Conservation (phyloP, 1,140 invertebrate genomes). For the Chironomus tepperi region DNA sequence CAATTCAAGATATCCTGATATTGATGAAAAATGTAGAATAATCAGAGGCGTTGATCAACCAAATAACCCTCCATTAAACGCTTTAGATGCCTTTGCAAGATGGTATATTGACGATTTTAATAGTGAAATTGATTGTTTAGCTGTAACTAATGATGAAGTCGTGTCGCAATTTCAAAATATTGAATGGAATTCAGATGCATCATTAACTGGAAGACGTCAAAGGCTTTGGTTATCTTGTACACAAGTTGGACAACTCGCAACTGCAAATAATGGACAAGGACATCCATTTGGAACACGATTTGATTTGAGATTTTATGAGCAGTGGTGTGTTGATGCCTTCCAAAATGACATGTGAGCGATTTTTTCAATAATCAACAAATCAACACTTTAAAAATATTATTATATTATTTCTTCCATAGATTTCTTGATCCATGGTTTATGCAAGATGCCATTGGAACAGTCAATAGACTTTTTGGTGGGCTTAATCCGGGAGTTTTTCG, state of each 20-base stretch:
- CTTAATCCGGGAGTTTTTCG: neutral
- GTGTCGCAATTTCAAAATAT: neutral
- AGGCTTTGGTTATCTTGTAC: neutral
- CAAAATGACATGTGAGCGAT: slow-evolving; percentile 28
- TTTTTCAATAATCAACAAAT: too few species aligned
- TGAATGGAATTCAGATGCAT: neutral
- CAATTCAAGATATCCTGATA: neutral
- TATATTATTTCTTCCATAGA: slow-evolving; percentile 61
- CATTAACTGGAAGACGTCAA: neutral
- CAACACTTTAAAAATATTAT: slow-evolving; percentile 32
- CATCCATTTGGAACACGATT: neutral
- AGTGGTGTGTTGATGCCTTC: neutral
- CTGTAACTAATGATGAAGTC: neutral
- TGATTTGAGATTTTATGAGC: neutral
- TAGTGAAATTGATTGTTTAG: neutral
- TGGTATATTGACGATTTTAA: slow-evolving; percentile 1
- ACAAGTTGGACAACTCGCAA: neutral
- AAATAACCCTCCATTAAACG: neutral
- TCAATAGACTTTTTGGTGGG: neutral
- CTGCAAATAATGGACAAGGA: neutral
- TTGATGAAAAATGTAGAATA: neutral
- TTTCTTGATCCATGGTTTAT: neutral
- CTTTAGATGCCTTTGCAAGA: neutral
- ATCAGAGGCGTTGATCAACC: neutral
- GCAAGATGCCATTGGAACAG: neutral